Evolutionary conservation across 1,140 invertebrate species (phyloP), one percentile per base, ranked within the genome.

Genomic region (Chrysomallon squamiferum): DNA sequence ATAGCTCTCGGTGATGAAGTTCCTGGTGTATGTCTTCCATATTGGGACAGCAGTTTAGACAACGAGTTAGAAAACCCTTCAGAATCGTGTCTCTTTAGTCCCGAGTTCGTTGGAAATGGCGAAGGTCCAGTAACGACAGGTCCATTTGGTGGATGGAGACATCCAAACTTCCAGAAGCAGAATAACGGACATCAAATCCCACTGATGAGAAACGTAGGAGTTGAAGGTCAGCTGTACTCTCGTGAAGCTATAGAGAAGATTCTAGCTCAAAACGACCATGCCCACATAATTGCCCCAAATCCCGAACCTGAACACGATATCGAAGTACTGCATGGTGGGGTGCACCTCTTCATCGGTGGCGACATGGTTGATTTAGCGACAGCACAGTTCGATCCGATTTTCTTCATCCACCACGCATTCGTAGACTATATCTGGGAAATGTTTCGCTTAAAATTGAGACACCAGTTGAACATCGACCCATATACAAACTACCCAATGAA

Each of bases 331-430:
- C 82, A 84, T 52, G 79, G 75, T 9, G 65, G 62, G 15, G 68
- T 74, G 9, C 82, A 84, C 65, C 68, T 68, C 5, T 82, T 73
- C 65, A 52, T 81, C 9, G 82, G 82, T 3, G 80, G 82, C 4
- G 65, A 75, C 59, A 80, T 84, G 77, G 69, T 60, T 9, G 64
- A 71, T 43, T 65, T 82, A 52, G 68, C 73, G 35, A 84, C 81
- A 0, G 78, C 82, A 5, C 68, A 84, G 32, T 86, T 80, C 59
- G 86, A 87, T 65, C 80, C 80, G 0, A 67, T 85, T 27, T 86
- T 86, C 73, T 87, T 78, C 65, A 59, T 86, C 66, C 85, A 86
- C 68, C 86, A 87, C 71, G 69, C 74, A 13, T 86, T 83, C 71
- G 73, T 87, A 20, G 85, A 86, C 67, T 79, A 79, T 60, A 64